Percentiles rank a stretch among this genome's conserved stretches.
Conservation (phyloP, 2,888 invertebrate species). For the Netelia inedita region DNA sequence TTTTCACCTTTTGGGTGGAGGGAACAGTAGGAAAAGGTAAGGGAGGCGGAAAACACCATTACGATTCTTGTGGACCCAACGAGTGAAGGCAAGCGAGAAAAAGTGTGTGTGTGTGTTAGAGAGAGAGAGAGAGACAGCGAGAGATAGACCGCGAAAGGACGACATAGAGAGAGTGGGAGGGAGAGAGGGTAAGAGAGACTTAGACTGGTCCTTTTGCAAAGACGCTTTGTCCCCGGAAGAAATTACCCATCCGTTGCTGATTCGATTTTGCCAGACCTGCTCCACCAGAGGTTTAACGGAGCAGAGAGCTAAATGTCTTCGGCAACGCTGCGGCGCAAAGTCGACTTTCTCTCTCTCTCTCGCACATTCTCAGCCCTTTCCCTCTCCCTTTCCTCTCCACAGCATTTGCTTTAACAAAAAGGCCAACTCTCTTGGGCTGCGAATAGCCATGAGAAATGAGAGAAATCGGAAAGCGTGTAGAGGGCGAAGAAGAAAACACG, state of each 20-base stretch:
- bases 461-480: constrained; percentile 12
- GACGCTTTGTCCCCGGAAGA: constrained; percentile 73
- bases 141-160: not conserved
- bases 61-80: constrained; percentile 46
- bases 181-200: constrained; percentile 29
- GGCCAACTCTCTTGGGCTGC: constrained; percentile 27
- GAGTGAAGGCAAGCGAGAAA: not conserved
- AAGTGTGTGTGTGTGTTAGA: too few species aligned
- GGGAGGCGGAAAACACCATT: constrained; percentile 45
- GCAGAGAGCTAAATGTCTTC: constrained; percentile 77
- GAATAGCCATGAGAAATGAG: constrained; percentile 62
- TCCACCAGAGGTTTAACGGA: constrained; percentile 73
- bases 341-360: constrained; percentile 32
- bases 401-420: constrained; percentile 42
- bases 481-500: not conserved
- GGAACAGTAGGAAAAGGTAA: constrained; percentile 19
- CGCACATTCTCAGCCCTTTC: constrained; percentile 6
- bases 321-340: constrained; percentile 59
- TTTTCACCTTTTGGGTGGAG: constrained; percentile 30
- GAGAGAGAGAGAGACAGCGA: too few species aligned
- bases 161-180: constrained; percentile 22
- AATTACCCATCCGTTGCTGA: constrained; percentile 78
- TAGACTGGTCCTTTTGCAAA: constrained; percentile 45
- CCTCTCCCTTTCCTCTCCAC: constrained; percentile 7
- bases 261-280: constrained; percentile 74